Conservation (phyloP, 2,888 invertebrate species). For the Blomia tropicalis region DNA sequence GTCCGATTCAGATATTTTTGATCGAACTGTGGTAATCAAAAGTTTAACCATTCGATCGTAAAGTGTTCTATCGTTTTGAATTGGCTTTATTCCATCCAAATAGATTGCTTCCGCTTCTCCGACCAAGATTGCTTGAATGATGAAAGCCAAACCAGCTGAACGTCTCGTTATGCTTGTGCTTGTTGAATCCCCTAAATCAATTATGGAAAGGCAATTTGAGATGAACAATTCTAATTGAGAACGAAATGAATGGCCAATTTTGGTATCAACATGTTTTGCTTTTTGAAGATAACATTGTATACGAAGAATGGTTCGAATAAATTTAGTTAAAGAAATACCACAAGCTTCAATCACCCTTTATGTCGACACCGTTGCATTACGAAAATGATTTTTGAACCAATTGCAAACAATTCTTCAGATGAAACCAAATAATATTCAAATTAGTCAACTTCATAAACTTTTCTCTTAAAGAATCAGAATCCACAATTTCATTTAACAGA, state of each 20-base stretch:
- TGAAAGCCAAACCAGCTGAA: constrained; percentile 17
- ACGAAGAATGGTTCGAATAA: background rate
- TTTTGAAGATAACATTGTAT: background rate
- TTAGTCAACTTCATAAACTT: background rate
- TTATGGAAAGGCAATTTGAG: background rate
- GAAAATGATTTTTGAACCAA: background rate
- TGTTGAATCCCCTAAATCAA: background rate
- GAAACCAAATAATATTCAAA: background rate
- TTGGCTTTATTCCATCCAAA: background rate
- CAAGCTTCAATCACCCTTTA: constrained; percentile 21
- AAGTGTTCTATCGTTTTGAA: background rate
- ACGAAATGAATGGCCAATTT: background rate
- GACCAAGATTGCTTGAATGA: constrained; percentile 19
- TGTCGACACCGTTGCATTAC: constrained; percentile 19
- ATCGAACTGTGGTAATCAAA: background rate
- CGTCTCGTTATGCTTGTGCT: constrained; percentile 17
- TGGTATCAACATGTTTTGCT: background rate
- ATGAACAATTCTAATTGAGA: background rate
- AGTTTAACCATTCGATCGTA: constrained; percentile 13
- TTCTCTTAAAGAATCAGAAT: background rate
- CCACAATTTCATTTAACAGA: background rate
- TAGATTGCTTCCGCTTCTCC: constrained; percentile 21
- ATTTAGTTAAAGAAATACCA: constrained; percentile 19
- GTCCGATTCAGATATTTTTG: background rate
- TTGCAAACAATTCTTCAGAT: background rate